Percentiles rank a stretch among this genome's conserved stretches.
phyloP scores from a whole-genome alignment of 92 coral and sea anemone species.

The Diadumene lineata region DNA sequence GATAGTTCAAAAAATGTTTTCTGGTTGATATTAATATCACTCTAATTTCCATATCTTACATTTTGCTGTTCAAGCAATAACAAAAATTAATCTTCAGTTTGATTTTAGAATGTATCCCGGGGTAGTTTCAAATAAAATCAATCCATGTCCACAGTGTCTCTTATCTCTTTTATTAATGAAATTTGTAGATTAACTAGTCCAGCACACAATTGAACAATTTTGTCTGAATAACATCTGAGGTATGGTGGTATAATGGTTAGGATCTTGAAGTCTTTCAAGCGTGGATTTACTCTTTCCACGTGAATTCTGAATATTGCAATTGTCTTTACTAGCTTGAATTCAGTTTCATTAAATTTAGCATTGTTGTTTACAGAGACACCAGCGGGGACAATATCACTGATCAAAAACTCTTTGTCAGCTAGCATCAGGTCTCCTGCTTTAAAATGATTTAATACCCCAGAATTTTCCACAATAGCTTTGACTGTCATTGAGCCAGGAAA shows the following conservation, averaged over 20 bases:
- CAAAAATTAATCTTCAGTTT: too few relatives aligned
- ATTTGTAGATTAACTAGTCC: conserved; percentile 59
- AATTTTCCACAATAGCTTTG: conserved; percentile 33
- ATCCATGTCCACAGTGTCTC: conserved; percentile 45
- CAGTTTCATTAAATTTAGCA: conserved; percentile 51
- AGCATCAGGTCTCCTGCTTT: conserved; percentile 45
- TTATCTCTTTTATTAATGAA: conserved; percentile 39
- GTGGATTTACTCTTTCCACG: conserved; percentile 54
- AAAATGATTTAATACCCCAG: conserved; percentile 30
- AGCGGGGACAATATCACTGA: conserved; percentile 7
- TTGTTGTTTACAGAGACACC: conserved; percentile 59
- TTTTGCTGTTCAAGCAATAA: too few relatives aligned
- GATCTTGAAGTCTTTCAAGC: conserved; percentile 58
- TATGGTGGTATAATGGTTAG: conserved; percentile 52
- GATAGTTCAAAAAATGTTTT: too few relatives aligned
- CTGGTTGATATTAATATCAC: too few relatives aligned
- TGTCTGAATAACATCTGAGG: conserved; percentile 58
- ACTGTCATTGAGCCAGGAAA: conserved; percentile 39
- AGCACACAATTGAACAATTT: conserved; percentile 54
- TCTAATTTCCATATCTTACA: too few relatives aligned
- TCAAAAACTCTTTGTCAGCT: conserved; percentile 26
- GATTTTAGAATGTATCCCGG: too few relatives aligned
- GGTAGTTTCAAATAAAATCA: too few relatives aligned
- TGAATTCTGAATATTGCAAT: conserved; percentile 49
- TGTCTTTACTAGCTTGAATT: conserved; percentile 38